phyloP scores from a whole-genome alignment of 2,888 invertebrate genomes.

The Conops quadrifasciatus region DNA sequence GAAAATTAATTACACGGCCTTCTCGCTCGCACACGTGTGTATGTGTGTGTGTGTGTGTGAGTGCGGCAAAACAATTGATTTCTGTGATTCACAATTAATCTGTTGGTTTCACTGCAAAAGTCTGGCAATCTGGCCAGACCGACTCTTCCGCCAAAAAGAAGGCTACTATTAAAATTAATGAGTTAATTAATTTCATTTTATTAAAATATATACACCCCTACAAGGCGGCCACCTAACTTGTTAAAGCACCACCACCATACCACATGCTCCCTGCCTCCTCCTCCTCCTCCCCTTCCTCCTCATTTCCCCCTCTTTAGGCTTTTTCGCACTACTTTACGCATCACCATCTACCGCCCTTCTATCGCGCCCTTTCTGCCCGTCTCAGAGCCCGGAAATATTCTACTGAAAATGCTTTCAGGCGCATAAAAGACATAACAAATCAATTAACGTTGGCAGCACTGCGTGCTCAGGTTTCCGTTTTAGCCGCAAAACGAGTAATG shows the following conservation, averaged over 20 bases:
- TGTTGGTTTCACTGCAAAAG: too few species aligned
- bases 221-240: too few species aligned
- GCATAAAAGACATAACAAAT: slow-evolving; percentile 24
- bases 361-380: too few species aligned
- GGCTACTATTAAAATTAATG: background rate
- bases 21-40: background rate
- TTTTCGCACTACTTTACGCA: too few species aligned
- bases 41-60: background rate
- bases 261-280: too few species aligned
- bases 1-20: too few species aligned
- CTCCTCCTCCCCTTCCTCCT: too few species aligned
- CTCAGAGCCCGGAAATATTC: background rate
- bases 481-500: slow-evolving; percentile 30
- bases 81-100: too few species aligned
- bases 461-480: slow-evolving; percentile 22
- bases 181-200: background rate
- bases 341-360: too few species aligned
- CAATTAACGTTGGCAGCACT: slow-evolving; percentile 21
- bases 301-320: background rate
- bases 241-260: too few species aligned
- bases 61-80: too few species aligned
- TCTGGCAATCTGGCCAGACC: too few species aligned
- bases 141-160: background rate
- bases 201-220: background rate
- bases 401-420: background rate